A percentile compares a stretch with the other conserved stretches of the same genome.
Conservation (phyloP, 2,113 vertebrate species). For the Hippocampus guttulatus region DNA sequence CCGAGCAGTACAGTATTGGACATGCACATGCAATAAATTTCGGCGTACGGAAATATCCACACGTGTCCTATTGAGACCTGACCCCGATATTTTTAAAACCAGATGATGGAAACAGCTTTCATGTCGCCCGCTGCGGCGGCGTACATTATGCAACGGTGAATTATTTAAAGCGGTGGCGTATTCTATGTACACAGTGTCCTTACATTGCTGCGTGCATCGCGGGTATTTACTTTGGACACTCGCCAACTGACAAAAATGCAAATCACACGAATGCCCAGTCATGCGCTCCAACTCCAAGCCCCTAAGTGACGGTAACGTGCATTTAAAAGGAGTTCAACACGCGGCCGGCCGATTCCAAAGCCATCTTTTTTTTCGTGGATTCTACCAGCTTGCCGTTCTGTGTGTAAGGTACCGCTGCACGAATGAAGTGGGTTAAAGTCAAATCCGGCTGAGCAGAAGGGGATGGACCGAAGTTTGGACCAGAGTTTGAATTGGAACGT, state of each 20-base stretch:
- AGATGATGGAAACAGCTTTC: not conserved
- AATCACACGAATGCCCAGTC: not conserved
- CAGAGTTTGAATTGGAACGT: too few relatives aligned
- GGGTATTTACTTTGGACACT: not conserved
- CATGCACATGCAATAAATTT: not conserved
- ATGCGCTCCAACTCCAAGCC: not conserved
- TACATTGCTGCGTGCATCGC: not conserved
- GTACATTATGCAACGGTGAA: conserved; percentile 3
- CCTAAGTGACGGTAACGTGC: too few relatives aligned
- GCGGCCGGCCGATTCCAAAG: not conserved
- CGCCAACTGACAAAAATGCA: not conserved
- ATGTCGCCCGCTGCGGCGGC: not conserved
- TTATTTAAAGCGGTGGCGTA: not conserved
- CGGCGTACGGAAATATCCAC: conserved; percentile 3
- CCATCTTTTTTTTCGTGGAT: too few relatives aligned
- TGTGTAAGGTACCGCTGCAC: too few relatives aligned
- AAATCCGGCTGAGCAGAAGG: too few relatives aligned
- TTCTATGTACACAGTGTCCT: not conserved
- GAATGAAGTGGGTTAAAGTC: too few relatives aligned
- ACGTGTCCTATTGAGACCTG: not conserved
- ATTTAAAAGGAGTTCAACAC: not conserved
- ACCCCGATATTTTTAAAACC: not conserved
- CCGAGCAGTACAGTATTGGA: not conserved
- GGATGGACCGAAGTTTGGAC: too few relatives aligned
- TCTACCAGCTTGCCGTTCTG: too few relatives aligned